These are phyloP conservation scores for Pygmarrhopalites habei DNA, from an alignment of 1,140 invertebrate species.

Conservation along the genomic window DNA sequence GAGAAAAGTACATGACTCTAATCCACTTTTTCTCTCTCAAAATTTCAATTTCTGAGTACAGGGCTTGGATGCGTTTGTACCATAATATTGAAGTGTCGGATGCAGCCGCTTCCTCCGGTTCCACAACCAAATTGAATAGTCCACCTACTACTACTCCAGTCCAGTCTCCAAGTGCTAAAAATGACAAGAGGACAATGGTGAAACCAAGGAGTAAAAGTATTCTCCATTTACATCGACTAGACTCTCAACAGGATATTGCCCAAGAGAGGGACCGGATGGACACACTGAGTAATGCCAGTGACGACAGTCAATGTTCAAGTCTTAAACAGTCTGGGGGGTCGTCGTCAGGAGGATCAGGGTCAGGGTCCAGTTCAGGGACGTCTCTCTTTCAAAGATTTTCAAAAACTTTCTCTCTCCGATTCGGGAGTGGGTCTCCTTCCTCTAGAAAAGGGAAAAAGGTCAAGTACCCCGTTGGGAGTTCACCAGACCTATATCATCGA, in stretches of 20 bases:
- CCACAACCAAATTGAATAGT: background rate
- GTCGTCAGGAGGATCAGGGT: background rate
- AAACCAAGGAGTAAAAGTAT: constrained; percentile 21
- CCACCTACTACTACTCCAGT: background rate
- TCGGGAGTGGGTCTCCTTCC: constrained; percentile 14
- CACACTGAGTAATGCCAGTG: background rate
- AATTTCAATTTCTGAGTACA: constrained; percentile 35
- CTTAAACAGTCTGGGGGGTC: too few relatives aligned
- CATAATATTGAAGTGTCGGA: constrained; percentile 31
- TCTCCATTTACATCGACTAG: constrained; percentile 19
- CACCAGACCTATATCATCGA: constrained; percentile 30
- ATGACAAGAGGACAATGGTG: background rate
- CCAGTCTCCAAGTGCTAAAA: background rate
- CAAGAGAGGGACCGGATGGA: background rate
- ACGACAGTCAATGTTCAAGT: background rate
- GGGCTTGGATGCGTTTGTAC: constrained; percentile 33
- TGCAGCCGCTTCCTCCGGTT: background rate
- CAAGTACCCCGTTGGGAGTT: constrained; percentile 24
- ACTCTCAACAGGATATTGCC: background rate
- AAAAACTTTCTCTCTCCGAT: constrained; percentile 36
- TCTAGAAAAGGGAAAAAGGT: constrained; percentile 10
- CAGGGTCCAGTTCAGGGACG: background rate
- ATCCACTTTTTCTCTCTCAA: too few relatives aligned
- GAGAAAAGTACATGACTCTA: too few relatives aligned
- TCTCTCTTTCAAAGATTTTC: constrained; percentile 36